Percentiles rank a stretch among this genome's conserved stretches.
These are phyloP conservation scores for Clarias pachynema DNA, from an alignment of 2,797 vertebrate species.

Conservation along the genomic window DNA sequence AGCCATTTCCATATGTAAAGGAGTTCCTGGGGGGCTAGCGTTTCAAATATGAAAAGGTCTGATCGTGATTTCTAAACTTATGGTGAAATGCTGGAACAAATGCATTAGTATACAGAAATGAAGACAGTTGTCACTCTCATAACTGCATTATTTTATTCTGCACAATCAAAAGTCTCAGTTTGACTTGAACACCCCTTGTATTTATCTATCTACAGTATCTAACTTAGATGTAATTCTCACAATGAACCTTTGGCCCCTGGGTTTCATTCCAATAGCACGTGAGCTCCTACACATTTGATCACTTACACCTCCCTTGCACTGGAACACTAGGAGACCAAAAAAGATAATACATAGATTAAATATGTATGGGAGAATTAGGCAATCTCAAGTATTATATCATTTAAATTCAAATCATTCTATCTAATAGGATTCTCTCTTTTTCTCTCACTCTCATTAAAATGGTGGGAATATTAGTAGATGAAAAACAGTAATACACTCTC, in stretches of 20 bases:
- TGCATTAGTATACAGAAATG: no score
- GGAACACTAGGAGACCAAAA: conserved; percentile 63
- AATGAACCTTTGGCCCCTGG: neutral
- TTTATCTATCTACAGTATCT: neutral
- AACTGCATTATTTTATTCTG: no score
- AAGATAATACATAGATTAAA: conserved; percentile 83
- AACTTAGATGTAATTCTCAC: neutral
- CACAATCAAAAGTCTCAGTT: no score
- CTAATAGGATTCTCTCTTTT: conserved; percentile 52
- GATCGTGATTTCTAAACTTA: no score
- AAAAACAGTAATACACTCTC: conserved; percentile 70
- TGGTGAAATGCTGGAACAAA: no score
- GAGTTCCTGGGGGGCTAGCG: no score
- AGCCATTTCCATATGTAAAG: no score
- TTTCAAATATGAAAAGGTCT: no score
- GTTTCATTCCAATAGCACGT: neutral
- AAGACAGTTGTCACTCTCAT: no score
- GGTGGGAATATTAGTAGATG: conserved; percentile 77
- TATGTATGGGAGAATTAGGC: conserved; percentile 82
- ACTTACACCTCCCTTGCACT: conserved; percentile 68
- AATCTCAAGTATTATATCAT: conserved; percentile 81
- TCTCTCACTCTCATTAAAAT: conserved; percentile 69
- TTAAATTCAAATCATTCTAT: conserved; percentile 82
- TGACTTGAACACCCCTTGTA: no score
- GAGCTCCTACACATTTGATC: conserved; percentile 57